phyloP scores from a whole-genome alignment of 2,113 vertebrate genomes.

The Chloroceryle aenea region DNA sequence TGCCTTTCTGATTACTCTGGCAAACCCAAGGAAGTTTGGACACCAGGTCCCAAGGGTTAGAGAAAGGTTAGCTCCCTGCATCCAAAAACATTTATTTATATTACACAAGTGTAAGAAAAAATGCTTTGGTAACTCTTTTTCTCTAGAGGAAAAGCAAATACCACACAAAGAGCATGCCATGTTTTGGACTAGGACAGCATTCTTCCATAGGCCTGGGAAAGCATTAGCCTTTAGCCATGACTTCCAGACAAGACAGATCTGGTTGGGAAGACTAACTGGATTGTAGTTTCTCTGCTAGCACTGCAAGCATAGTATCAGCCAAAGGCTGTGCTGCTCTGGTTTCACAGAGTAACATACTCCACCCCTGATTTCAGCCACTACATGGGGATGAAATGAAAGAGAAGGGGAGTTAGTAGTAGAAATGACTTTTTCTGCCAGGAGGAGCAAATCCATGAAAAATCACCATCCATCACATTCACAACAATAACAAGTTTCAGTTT shows the following conservation, averaged over 20 bases:
- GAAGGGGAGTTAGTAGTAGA: not conserved
- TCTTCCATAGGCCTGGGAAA: not conserved
- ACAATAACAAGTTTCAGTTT: not conserved
- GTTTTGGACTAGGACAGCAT: not conserved
- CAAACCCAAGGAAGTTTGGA: not conserved
- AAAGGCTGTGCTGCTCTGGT: not conserved
- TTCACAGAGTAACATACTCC: not conserved
- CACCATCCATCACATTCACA: not conserved
- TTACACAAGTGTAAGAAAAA: not conserved
- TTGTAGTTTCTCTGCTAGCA: not conserved
- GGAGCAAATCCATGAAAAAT: not conserved
- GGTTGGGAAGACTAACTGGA: not conserved
- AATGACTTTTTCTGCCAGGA: not conserved
- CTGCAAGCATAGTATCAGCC: not conserved
- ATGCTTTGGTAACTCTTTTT: not conserved
- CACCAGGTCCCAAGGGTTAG: not conserved
- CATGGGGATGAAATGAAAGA: not conserved
- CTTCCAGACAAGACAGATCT: not conserved
- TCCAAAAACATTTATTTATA: not conserved
- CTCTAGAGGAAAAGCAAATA: not conserved
- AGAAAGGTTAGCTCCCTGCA: constrained; percentile 6
- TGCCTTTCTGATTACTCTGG: constrained; percentile 28
- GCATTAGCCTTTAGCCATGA: not conserved
- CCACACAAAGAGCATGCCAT: not conserved
- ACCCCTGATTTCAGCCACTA: not conserved